Evolutionary conservation across 2,888 invertebrate genomes (phyloP).

Genomic region (Drosophila falleni): DNA sequence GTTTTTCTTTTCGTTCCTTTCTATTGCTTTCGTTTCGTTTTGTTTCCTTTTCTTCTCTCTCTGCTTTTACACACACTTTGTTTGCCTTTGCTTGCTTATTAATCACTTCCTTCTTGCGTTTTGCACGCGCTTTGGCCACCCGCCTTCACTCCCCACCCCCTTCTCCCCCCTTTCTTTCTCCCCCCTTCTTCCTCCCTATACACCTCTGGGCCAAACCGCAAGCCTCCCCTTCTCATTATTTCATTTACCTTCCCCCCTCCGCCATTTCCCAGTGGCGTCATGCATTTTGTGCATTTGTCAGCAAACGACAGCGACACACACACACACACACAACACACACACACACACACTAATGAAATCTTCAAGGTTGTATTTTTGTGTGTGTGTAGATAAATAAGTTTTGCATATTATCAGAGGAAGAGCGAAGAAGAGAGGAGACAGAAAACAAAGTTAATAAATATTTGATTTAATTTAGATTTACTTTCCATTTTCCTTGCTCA

Average conservation of each 20-base stretch:
- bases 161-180: too few relatives aligned
- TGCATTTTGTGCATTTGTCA: constrained; percentile 66
- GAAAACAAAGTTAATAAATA: constrained; percentile 7
- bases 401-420: constrained; percentile 3
- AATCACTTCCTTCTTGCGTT: constrained; percentile 72
- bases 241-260: neutral
- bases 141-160: neutral
- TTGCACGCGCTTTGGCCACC: constrained; percentile 50
- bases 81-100: constrained; percentile 63
- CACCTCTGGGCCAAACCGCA: neutral
- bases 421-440: neutral
- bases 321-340: constrained; percentile 23
- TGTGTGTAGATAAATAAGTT: constrained; percentile 16
- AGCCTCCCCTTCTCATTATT: neutral
- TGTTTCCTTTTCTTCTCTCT: constrained; percentile 3
- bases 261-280: constrained; percentile 35
- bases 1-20: constrained; percentile 5
- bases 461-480: constrained; percentile 14
- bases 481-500: neutral
- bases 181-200: neutral
- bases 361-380: constrained; percentile 31
- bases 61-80: constrained; percentile 35
- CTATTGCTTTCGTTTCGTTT: constrained; percentile 7
- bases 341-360: constrained; percentile 24
- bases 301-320: constrained; percentile 39